Base-by-base conservation (phyloP, 2,888 invertebrate species). In the Serripes groenlandicus region DNA sequence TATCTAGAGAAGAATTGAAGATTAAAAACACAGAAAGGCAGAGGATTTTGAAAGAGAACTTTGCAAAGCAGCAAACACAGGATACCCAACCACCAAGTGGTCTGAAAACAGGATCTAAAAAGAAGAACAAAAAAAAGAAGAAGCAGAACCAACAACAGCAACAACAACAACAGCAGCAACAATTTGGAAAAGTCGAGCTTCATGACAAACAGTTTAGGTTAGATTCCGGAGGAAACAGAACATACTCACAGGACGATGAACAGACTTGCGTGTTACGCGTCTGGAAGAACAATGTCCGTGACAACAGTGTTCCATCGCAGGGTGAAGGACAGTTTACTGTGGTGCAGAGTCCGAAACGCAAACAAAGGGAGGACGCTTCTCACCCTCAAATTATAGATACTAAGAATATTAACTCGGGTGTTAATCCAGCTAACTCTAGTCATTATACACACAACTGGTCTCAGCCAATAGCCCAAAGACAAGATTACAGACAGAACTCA, bases 21-120 rank as follows among this genome's bases (percentile, higher is more conserved):
- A 73, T 78, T 56, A 79, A 86, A 54, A 91, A 91, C 80, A 86
- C 81, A 28, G 90, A 88, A 77, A 73, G 91, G 58, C 90, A 90
- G 73, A 83, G 84, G 64, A 66, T 90, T 52, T 60, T 91, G 9
- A 81, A 83, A 68, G 69, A 82, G 32, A 86, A 84, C 26, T 90
- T 90, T 77, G 68, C 76, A 37, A 81, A 80, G 11, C 76, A 78
- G 37, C 60, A 78, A 28, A 52, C 30, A 34, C 30, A 81, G 28
- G 73, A 64, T 35, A 4, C 49, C 28, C 34, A 56, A 26, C 23
- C 23, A 58, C 69, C 42, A 37, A 52, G 35, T 26, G n/a, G 37
- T 49, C 37, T 26, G 4, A 35, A 58, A 21, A 23, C n/a, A n/a
- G 69, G 30, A 28, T 18, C 30, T 28, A 60, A 83, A 79, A 71